Base-by-base conservation (phyloP, 2,888 invertebrate species). In the Operophtera brumata region DNA sequence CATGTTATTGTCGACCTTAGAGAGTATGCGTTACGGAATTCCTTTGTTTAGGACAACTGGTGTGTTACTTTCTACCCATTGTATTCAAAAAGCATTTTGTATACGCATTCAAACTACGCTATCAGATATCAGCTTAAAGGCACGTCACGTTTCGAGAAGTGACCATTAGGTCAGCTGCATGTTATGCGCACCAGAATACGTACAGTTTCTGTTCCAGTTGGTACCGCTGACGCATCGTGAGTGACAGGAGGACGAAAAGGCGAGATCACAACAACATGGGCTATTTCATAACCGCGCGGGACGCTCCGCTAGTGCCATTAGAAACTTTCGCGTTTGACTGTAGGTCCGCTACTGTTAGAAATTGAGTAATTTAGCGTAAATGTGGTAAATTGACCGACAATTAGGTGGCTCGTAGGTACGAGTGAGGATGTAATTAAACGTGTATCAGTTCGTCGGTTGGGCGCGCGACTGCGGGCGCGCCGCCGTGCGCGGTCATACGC, bases 141-240 rank as follows among this genome's bases (percentile, higher is more conserved):
- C 68, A 55, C 59, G 68, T 73, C 77, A 77, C 70, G 72, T 67
- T 62, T 55, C 48, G 52, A 64, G 69, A 65, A 64, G 61, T 65
- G 72, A 71, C 67, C 67, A 77, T 64, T 66, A 57, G 75, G 73
- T 75, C 71, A 72, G 68, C 62, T 66, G 56, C 52, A 61, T 65
- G 65, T 7, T 48, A 53, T 59, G 62, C 50, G 54, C 62, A 48
- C 65, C 54, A 67, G 64, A 60, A 82, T 88, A 90, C 90, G 69
- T 89, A 90, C 89, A 83, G 78, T 78, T 80, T 82, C 67, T 89
- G 89, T 76, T 89, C 88, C 73, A 90, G 77, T 76, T 90, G 90
- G 75, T 90, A 90, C 70, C 88, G 78, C 76, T 90, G 89, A 71
- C 89, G 87, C 89, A 90, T 90, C 62, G 61, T 80, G 61, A 59